A percentile compares a stretch with the other conserved stretches of the same genome.
Evolutionary conservation across 2,113 vertebrate species (phyloP).

Genomic region (Desmodus rotundus): DNA sequence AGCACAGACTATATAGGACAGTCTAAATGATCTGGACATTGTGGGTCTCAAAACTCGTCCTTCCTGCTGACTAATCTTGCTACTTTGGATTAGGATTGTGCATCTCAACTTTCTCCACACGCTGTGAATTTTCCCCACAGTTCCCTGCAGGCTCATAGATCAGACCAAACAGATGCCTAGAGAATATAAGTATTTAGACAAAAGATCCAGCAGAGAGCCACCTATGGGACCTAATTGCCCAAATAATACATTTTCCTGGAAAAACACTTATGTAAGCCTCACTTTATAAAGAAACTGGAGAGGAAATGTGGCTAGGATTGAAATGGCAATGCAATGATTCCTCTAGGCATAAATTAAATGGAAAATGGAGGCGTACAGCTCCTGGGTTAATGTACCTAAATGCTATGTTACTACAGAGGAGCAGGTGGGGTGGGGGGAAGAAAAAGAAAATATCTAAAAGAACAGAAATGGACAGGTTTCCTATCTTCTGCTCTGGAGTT

Average conservation of each 20-base stretch:
- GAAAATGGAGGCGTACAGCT: neutral
- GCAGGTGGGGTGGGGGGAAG: too few species aligned
- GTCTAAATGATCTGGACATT: neutral
- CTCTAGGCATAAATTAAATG: neutral
- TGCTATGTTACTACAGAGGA: too few species aligned
- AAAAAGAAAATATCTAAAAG: neutral
- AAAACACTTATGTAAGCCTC: neutral
- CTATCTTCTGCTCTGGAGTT: neutral
- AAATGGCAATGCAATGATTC: neutral
- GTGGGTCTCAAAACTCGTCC: neutral
- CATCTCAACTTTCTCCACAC: neutral
- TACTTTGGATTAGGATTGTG: neutral
- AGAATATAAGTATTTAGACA: neutral
- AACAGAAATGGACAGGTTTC: neutral
- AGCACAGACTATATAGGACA: neutral
- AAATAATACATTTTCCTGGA: neutral
- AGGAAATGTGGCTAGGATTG: neutral
- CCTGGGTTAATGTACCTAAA: neutral
- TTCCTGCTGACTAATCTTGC: neutral
- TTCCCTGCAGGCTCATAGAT: neutral
- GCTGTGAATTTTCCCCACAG: neutral
- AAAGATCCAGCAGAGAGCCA: neutral
- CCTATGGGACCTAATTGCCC: neutral
- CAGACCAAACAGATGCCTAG: neutral
- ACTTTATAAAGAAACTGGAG: neutral